Percentiles rank a stretch among this genome's conserved stretches.
These are phyloP conservation scores for Nibea albiflora DNA, from an alignment of 2,113 vertebrate species.

Conservation along the genomic window DNA sequence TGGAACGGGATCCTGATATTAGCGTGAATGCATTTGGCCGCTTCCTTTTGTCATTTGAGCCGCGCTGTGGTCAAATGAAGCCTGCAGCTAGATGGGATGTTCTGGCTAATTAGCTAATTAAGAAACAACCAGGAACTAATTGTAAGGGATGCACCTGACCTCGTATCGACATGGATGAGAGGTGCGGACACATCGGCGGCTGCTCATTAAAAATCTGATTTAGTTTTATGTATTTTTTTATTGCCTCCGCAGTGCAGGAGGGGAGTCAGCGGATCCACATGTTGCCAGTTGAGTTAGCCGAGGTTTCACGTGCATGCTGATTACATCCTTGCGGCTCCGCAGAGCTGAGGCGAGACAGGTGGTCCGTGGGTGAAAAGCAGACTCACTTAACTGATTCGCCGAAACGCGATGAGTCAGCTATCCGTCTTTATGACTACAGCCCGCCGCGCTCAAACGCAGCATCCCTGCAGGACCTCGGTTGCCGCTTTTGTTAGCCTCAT, in stretches of 20 bases:
- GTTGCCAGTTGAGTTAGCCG: neutral
- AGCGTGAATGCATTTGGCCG: neutral
- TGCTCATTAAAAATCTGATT: neutral
- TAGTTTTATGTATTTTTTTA: neutral
- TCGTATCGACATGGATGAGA: neutral
- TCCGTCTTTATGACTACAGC: slow-evolving; percentile 13
- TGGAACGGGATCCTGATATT: neutral
- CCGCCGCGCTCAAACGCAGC: neutral
- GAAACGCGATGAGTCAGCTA: slow-evolving; percentile 20
- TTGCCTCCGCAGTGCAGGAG: neutral
- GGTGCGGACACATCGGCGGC: neutral
- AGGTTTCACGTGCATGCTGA: neutral
- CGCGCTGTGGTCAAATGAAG: neutral
- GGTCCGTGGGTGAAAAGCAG: neutral
- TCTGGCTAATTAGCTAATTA: slow-evolving; percentile 8
- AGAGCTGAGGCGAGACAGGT: too few species aligned
- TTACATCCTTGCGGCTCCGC: too few species aligned
- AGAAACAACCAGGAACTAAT: slow-evolving; percentile 8
- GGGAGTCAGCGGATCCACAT: neutral
- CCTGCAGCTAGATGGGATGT: neutral
- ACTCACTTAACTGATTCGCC: neutral
- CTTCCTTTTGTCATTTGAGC: neutral
- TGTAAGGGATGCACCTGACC: neutral
- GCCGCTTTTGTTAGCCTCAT: neutral
- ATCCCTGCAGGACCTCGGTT: neutral